Base-by-base conservation (phyloP, 1,140 invertebrate species). In the Pollicipes pollicipes region DNA sequence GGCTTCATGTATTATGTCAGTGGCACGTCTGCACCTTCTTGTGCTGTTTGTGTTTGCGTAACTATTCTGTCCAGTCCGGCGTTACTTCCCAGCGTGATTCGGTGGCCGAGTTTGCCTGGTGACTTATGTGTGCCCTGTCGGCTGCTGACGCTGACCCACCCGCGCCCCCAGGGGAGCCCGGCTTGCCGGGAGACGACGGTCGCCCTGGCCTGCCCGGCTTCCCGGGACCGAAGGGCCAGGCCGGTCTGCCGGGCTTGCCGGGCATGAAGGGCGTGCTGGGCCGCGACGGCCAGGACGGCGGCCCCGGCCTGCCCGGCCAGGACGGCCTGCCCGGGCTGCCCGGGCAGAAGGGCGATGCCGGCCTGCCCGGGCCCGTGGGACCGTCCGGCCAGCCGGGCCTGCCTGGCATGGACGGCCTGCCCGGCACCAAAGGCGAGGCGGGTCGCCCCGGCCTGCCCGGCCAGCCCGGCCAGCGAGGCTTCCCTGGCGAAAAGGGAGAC, bases 351-450 rank as follows among this genome's bases (percentile, higher is more conserved):
- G 90, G 89, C 70, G 74, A 77, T 32, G 76, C 82, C 80, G 91
- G 91, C 69, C 88, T 88, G 74, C 84, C 86, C 1, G 91, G 90
- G 68, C 86, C 88, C 70, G 78, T 81, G 58, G 90, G 90, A 68
- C 81, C 82, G 74, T 82, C 84, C 74, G 90, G 90, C 30, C 73
- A 78, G 0, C 71, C 73, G 16, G 87, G 73, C 24, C 69, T 77
- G 27, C 35, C 28, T 28, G 74, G 76, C 30, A 78, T 83, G 16
- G 81, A 82, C 74, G 89, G 90, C 30, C 76, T 83, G 35, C 82
- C 86, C 66, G 88, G 89, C 32, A 76, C 81, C 29, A 80, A 81
- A 32, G 89, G 88, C 67, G 77, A 79, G 35, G 85, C 87, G 76
- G 88, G 76, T 35, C 74, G 74, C 8, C 68, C 67, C 58, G 77